Base-by-base conservation (phyloP, 1,140 invertebrate genomes). In the Panulirus ornatus region DNA sequence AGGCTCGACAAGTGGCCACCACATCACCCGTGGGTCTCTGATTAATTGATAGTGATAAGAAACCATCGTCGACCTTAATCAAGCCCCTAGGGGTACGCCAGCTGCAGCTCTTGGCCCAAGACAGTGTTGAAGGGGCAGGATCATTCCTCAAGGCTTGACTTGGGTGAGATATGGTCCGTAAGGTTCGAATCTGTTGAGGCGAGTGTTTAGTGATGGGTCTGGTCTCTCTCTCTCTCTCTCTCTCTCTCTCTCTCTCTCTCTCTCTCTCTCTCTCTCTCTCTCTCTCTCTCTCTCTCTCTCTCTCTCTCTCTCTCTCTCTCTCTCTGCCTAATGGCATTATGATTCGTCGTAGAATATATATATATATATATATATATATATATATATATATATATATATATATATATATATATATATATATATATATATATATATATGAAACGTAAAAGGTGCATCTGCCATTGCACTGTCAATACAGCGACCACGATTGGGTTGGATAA, bases 221-320 rank as follows among this genome's bases (percentile, higher is more conserved):
- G n/a, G n/a, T n/a, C n/a, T n/a, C n/a, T n/a, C n/a, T n/a, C n/a
- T n/a, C n/a, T n/a, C n/a, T n/a, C n/a, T n/a, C n/a, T n/a, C n/a
- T n/a, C n/a, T n/a, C n/a, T n/a, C 19, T 3, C 5, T 3, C 63
- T 30, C n/a, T 3, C 63, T 3, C 34, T 19, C 63, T 19, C 3
- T 66, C 19, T 66, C 63, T 66, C 63, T 66, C 63, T 66, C 63
- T 66, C 63, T 66, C 63, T 66, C 63, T 66, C 63, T 66, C 63
- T 66, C 63, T 66, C 76, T 79, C 76, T 47, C 36, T 42, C 76
- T 79, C 76, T 79, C 76, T 79, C 76, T 47, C 36, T 44, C 38
- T 47, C 76, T 47, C 76, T 47, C 76, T 44, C 76, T 47, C 76
- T 79, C 76, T 3, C 76, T 44, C 76, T n/a, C n/a, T n/a, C n/a